Evolutionary conservation across 2,888 invertebrate genomes (phyloP), one percentile per base, ranked within the genome.

Genomic region (Eupithecia pulchellata): DNA sequence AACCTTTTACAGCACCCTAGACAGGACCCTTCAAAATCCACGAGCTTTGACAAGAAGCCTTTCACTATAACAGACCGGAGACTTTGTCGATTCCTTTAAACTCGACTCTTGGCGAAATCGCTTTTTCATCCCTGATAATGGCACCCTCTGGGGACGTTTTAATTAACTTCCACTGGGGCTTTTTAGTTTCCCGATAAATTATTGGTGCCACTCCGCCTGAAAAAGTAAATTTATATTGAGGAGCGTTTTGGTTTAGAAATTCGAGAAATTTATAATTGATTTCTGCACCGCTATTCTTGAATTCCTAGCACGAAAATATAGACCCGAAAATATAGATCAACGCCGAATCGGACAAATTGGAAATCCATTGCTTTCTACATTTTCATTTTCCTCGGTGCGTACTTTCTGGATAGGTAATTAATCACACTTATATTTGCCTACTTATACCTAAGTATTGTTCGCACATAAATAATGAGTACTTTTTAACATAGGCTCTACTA

Each of bases 71-170:
- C 85, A 82, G 84, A 84, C 87, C 88, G 84, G 82, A 89, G 82
- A 85, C 83, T 82, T 84, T 83, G 86, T 85, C 89, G 87, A 90
- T 91, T 90, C 88, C 88, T 91, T 92, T 91, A 88, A 91, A 91
- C 89, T 86, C 86, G 81, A 84, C 85, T 88, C 85, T 85, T 82
- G 86, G 88, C 86, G 89, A 91, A 93, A 93, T 92, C 91, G 92
- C 91, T 92, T 92, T 92, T 93, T 93, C 92, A 93, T 92, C 89
- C 90, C 84, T 82, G 84, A 88, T 92, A 92, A 93, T 91, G 90
- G 89, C 84, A 83, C 86, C 86, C 86, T 88, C 86, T 86, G 86
- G 90, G 87, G 88, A 92, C 90, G 85, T 92, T 93, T 93, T 92
- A 93, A 93, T 93, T 92, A 92, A 91, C 91, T 89, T 82, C 83